phyloP scores from a whole-genome alignment of 2,113 vertebrate genomes.

The Caloenas nicobarica region DNA sequence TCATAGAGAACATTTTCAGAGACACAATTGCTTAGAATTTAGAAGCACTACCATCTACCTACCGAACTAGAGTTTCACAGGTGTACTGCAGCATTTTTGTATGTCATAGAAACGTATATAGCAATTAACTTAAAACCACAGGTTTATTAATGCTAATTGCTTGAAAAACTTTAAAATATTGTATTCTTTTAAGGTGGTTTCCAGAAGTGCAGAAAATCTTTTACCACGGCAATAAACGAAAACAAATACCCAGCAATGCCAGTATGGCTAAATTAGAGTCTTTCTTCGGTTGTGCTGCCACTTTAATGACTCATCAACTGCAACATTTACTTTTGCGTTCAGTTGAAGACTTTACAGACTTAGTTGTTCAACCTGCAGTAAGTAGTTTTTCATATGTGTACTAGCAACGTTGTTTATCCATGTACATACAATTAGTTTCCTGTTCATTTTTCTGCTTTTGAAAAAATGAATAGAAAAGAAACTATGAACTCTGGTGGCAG shows the following conservation, averaged over 20 bases:
- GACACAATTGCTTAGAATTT: neutral
- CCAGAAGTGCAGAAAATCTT: constrained; percentile 84
- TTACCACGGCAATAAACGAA: constrained; percentile 77
- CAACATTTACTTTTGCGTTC: constrained; percentile 82
- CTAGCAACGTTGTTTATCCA: neutral
- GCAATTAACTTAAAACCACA: neutral
- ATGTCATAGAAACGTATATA: neutral
- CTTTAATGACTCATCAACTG: constrained; percentile 86
- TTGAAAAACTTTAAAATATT: neutral
- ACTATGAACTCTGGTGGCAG: neutral
- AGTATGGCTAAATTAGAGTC: constrained; percentile 75
- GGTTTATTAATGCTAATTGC: neutral
- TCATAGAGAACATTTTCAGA: neutral
- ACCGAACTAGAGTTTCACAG: neutral
- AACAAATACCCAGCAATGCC: constrained; percentile 73
- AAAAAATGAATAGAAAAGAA: neutral
- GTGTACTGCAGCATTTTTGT: neutral
- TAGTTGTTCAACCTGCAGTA: constrained; percentile 82
- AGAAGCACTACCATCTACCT: neutral
- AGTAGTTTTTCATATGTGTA: neutral
- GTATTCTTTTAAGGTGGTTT: constrained; percentile 82
- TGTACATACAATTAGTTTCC: neutral
- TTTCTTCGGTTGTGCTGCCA: constrained; percentile 82
- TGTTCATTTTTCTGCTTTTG: neutral
- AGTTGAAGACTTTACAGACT: constrained; percentile 82